Percentiles rank a stretch among this genome's conserved stretches.
Evolutionary conservation across 2,888 invertebrate species (phyloP).

Genomic region (Orchesella flavescens): DNA sequence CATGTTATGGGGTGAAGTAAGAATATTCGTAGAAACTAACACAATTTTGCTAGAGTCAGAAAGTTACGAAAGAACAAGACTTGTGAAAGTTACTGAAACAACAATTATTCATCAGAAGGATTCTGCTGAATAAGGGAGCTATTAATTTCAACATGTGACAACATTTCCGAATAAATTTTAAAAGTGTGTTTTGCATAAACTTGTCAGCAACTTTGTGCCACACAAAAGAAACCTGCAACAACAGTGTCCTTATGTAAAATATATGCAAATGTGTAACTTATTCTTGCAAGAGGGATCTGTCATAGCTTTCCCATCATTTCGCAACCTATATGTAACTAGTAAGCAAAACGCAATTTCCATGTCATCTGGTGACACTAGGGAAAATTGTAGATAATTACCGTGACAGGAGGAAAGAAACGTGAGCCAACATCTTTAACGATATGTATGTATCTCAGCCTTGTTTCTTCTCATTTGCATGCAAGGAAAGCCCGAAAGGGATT

Average conservation of each 20-base stretch:
- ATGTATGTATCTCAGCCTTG: conserved; percentile 5
- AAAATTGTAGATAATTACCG: conserved; percentile 18
- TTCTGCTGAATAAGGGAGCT: no score
- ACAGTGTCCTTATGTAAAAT: background rate
- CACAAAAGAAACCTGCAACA: background rate
- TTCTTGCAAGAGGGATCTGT: no score
- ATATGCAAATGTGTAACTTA: no score
- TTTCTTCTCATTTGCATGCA: conserved; percentile 22
- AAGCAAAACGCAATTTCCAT: background rate
- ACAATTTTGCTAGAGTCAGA: no score
- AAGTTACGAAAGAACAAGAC: no score
- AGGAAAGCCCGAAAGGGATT: conserved; percentile 34
- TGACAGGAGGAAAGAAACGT: conserved; percentile 35
- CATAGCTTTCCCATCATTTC: background rate
- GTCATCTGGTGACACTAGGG: conserved; percentile 13
- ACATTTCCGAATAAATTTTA: no score
- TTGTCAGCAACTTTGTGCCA: background rate
- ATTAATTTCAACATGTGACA: no score
- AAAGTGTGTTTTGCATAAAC: no score
- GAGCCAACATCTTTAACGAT: conserved; percentile 32
- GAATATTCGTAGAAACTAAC: background rate
- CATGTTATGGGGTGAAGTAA: background rate
- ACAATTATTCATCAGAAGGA: no score
- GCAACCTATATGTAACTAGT: background rate
- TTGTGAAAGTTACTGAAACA: no score